Evolutionary conservation across 2,797 vertebrate genomes (phyloP).

Genomic region (Scarus forsteni): DNA sequence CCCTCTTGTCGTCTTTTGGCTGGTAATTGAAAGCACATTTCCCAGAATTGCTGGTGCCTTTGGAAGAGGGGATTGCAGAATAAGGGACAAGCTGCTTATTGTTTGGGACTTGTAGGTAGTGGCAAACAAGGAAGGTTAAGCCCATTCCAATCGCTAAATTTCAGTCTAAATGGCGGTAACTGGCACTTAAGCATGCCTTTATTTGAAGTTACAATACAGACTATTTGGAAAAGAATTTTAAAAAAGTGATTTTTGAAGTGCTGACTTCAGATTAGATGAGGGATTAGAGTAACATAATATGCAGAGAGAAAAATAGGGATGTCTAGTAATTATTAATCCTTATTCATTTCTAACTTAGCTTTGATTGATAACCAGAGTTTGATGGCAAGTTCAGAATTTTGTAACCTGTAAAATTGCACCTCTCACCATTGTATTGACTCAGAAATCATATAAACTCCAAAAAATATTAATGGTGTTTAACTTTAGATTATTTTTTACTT

Average conservation of each 20-base stretch:
- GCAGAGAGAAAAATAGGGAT: no score
- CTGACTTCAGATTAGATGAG: neutral
- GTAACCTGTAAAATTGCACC: no score
- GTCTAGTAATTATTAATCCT: no score
- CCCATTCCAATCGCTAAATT: constrained; percentile 32
- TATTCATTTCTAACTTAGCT: no score
- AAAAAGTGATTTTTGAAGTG: neutral
- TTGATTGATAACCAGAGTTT: no score
- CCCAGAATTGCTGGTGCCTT: constrained; percentile 73
- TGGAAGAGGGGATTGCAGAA: constrained; percentile 67
- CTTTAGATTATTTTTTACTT: no score
- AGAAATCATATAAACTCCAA: no score
- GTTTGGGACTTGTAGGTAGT: constrained; percentile 63
- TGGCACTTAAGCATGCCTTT: neutral
- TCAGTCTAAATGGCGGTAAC: constrained; percentile 18
- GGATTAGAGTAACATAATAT: no score
- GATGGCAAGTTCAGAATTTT: no score
- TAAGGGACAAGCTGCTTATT: constrained; percentile 79
- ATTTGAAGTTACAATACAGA: constrained; percentile 4
- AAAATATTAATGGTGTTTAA: no score
- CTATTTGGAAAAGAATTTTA: no score
- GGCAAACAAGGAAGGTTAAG: constrained; percentile 45
- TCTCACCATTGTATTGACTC: no score
- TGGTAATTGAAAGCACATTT: constrained; percentile 98
- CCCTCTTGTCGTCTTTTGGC: constrained; percentile 85